Percentiles rank a stretch among this genome's conserved stretches.
phyloP scores from a whole-genome alignment of 2,113 vertebrate genomes.

The Baryphthengus martii region DNA sequence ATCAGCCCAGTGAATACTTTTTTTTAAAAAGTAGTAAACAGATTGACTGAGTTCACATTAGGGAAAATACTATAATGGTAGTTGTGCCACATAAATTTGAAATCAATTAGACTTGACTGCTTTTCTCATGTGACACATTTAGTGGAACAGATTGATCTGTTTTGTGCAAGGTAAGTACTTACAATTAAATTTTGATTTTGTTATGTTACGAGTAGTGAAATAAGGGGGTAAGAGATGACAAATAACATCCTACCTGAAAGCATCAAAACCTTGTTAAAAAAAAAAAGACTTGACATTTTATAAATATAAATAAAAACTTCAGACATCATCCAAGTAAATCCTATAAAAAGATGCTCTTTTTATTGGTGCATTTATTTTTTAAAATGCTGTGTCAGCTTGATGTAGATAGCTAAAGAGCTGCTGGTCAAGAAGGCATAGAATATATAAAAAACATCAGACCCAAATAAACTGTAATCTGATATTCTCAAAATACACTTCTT shows the following conservation, averaged over 20 bases:
- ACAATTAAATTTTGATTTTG: conserved; percentile 67
- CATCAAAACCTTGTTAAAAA: not conserved
- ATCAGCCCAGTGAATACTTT: conserved; percentile 32
- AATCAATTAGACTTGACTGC: conserved; percentile 68
- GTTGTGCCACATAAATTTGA: conserved; percentile 53
- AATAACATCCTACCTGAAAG: not conserved
- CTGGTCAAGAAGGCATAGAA: not conserved
- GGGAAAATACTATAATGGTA: conserved; percentile 27
- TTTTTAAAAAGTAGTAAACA: conserved; percentile 23
- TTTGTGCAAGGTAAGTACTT: conserved; percentile 66
- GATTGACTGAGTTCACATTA: conserved; percentile 51
- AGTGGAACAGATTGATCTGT: conserved; percentile 74
- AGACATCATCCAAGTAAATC: not conserved
- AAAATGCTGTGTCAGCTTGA: not conserved
- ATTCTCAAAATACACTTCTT: not conserved
- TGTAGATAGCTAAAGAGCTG: not conserved
- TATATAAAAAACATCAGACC: not conserved
- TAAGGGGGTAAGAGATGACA: not conserved
- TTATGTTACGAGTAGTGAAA: conserved; percentile 51
- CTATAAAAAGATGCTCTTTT: not conserved
- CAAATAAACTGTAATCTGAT: not conserved
- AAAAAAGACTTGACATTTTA: not conserved
- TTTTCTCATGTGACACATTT: conserved; percentile 66
- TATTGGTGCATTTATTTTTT: not conserved
- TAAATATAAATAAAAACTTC: not conserved